Evolutionary conservation across 30 jellyfish, hydroid and myxozoan genomes (phyloP).

Genomic region (Hydractinia echinata): DNA sequence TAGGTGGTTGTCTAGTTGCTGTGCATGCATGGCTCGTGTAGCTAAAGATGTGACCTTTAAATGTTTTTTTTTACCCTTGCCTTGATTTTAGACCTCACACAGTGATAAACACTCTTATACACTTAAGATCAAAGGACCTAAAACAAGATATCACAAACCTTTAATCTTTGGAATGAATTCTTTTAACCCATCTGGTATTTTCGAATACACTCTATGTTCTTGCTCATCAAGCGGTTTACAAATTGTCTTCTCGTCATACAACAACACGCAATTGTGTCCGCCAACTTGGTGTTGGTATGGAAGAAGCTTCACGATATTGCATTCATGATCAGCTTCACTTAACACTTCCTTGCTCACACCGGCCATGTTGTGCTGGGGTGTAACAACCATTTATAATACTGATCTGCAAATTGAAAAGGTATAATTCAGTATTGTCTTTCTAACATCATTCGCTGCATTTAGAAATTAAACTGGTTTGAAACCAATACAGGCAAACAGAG

Average conservation of each 20-base stretch:
- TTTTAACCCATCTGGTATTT: conserved; percentile 48
- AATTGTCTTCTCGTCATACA: conserved; percentile 56
- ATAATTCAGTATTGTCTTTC: too few relatives aligned
- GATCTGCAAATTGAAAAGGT: too few relatives aligned
- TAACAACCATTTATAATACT: too few relatives aligned
- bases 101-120: too few relatives aligned
- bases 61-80: neutral
- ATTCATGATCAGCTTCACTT: conserved; percentile 25
- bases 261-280: conserved; percentile 74
- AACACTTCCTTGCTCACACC: neutral
- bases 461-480: too few relatives aligned
- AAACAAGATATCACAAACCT: conserved; percentile 37
- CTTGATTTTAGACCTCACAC: neutral
- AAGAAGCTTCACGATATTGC: conserved; percentile 45
- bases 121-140: too few relatives aligned
- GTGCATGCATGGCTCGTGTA: neutral
- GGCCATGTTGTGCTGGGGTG: neutral
- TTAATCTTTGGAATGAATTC: conserved; percentile 51
- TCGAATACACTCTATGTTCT: conserved; percentile 51
- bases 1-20: too few relatives aligned
- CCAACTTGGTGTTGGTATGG: conserved; percentile 79
- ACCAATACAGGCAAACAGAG: too few relatives aligned
- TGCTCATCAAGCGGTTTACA: conserved; percentile 70
- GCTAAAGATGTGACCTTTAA: neutral
- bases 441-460: too few relatives aligned